Conservation (phyloP, 2,888 invertebrate species). For the Sesia bembeciformis region DNA sequence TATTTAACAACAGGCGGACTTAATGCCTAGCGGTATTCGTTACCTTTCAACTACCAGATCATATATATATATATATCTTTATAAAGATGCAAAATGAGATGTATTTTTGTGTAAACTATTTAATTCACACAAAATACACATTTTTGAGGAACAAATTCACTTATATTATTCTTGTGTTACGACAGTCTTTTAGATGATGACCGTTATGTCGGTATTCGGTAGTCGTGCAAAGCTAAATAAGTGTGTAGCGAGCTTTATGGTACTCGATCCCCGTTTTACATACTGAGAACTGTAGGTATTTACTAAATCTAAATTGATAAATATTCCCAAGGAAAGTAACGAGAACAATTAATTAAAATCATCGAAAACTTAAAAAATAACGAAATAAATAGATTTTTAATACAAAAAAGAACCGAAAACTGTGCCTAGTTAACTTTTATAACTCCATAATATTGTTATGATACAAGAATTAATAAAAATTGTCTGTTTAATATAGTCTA, state of each 20-base stretch:
- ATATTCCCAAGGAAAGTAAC: constrained; percentile 70
- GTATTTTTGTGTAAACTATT: no score
- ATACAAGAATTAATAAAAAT: background rate
- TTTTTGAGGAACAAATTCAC: no score
- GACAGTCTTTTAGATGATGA: no score
- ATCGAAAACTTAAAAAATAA: constrained; percentile 71
- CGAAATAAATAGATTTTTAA: constrained; percentile 62
- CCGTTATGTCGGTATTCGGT: no score
- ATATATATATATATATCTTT: no score
- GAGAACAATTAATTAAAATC: constrained; percentile 64
- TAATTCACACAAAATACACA: no score
- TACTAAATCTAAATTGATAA: constrained; percentile 62
- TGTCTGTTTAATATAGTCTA: background rate
- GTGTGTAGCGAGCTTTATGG: background rate
- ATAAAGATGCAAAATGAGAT: no score
- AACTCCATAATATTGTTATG: background rate
- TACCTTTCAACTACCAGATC: no score
- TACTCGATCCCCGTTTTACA: constrained; percentile 34
- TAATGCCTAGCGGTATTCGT: no score
- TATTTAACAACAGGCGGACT: no score
- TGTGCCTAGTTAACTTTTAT: background rate
- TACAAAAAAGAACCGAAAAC: background rate
- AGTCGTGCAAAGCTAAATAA: no score
- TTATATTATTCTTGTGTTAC: no score
- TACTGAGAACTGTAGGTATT: constrained; percentile 37